Evolutionary conservation across 1,140 invertebrate species (phyloP).

Genomic region (Danaus plexippus): DNA sequence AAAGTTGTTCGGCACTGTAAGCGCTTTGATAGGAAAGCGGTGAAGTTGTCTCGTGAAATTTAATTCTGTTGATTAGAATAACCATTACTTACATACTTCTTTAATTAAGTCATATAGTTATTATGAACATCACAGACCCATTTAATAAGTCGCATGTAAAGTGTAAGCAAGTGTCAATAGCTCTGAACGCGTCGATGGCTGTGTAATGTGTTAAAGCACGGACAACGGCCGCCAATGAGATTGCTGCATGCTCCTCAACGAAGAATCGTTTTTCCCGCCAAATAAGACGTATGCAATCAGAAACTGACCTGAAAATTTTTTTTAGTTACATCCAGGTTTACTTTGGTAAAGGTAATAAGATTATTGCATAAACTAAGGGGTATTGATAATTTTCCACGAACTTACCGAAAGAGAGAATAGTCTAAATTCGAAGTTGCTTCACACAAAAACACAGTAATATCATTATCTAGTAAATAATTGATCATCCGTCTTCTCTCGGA

Average conservation of each 20-base stretch:
- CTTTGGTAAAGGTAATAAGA: background rate
- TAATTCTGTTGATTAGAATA: conserved; percentile 32
- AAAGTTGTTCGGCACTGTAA: conserved; percentile 51
- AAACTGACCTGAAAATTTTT: conserved; percentile 28
- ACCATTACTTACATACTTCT: background rate
- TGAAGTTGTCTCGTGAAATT: conserved; percentile 32
- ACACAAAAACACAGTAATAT: conserved; percentile 58
- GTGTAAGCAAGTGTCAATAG: conserved; percentile 45
- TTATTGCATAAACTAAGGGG: background rate
- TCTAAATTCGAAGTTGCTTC: conserved; percentile 61
- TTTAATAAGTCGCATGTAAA: conserved; percentile 53
- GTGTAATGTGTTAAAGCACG: conserved; percentile 44
- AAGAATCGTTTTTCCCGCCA: conserved; percentile 45
- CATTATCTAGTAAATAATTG: conserved; percentile 58
- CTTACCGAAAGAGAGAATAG: conserved; percentile 51
- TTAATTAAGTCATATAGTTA: background rate
- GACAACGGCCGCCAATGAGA: conserved; percentile 41
- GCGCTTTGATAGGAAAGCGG: conserved; percentile 53
- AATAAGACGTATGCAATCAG: conserved; percentile 45
- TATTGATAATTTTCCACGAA: conserved; percentile 6
- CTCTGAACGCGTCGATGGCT: conserved; percentile 26
- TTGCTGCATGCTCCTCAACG: conserved; percentile 45
- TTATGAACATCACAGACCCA: conserved; percentile 31
- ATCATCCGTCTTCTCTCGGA: conserved; percentile 38
- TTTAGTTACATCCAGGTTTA: conserved; percentile 2